phyloP scores from a whole-genome alignment of 2,888 invertebrate genomes.

The Zaprionus lineosus region DNA sequence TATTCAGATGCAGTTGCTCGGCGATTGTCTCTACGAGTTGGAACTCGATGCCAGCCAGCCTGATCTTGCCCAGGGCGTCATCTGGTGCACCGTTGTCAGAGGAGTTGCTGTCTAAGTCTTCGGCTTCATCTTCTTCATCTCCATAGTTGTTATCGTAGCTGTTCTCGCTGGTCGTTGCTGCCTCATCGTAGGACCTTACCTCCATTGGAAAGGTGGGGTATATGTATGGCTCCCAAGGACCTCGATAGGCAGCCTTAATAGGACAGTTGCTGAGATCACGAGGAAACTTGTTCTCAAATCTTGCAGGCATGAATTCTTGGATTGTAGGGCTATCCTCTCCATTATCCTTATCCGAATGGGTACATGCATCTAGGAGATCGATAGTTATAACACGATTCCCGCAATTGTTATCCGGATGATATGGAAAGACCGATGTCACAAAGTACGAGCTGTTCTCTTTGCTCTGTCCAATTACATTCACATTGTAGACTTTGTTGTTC shows the following conservation, averaged over 20 bases:
- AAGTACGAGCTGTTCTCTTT: slow-evolving; percentile 68
- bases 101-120: not conserved
- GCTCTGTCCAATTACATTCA: slow-evolving; percentile 79
- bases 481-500: slow-evolving; percentile 79
- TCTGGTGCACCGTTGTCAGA: not conserved
- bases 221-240: slow-evolving; percentile 81
- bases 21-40: slow-evolving; percentile 79
- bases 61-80: slow-evolving; percentile 1
- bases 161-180: not conserved
- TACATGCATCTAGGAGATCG: slow-evolving; percentile 77
- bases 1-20: slow-evolving; percentile 73
- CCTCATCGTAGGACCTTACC: slow-evolving; percentile 1
- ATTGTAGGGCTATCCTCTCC: too few species aligned
- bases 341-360: too few species aligned
- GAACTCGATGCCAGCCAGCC: slow-evolving; percentile 78
- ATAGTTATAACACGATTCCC: slow-evolving; percentile 76
- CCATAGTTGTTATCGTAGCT: slow-evolving; percentile 32
- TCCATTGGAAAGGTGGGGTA: slow-evolving; percentile 40
- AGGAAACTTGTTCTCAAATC: slow-evolving; percentile 80
- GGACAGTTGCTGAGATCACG: slow-evolving; percentile 79
- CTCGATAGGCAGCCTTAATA: slow-evolving; percentile 74
- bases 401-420: slow-evolving; percentile 80
- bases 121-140: not conserved
- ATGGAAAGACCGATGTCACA: slow-evolving; percentile 80
- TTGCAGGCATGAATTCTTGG: slow-evolving; percentile 59